phyloP scores from a whole-genome alignment of 1,140 invertebrate genomes.

The Calephelis virginiensis region DNA sequence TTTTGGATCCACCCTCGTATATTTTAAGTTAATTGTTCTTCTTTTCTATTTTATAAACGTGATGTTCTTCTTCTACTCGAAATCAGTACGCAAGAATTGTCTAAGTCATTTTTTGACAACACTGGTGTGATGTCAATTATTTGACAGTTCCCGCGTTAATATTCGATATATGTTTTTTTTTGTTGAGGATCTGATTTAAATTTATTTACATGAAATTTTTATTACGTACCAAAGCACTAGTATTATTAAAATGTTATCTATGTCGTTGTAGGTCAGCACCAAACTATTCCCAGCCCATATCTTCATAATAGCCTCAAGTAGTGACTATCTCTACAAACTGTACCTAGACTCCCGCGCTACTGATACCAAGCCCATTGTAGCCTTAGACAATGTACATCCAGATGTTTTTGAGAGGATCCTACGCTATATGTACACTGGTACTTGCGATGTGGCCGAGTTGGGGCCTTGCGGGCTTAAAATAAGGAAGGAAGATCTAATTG shows the following conservation, averaged over 20 bases:
- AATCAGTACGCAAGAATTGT: too few species aligned
- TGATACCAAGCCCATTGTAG: constrained; percentile 52
- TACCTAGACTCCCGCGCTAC: constrained; percentile 48
- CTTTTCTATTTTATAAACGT: too few species aligned
- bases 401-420: constrained; percentile 83
- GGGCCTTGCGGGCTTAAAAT: constrained; percentile 73
- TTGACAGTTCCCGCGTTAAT: too few species aligned
- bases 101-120: too few species aligned
- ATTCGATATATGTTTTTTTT: too few species aligned
- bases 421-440: constrained; percentile 83
- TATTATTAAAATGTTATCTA: constrained; percentile 10
- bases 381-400: constrained; percentile 77
- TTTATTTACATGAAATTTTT: too few species aligned
- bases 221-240: too few species aligned
- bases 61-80: too few species aligned
- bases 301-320: constrained; percentile 84
- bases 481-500: constrained; percentile 56
- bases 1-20: too few species aligned
- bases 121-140: too few species aligned
- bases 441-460: constrained; percentile 80
- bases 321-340: constrained; percentile 69
- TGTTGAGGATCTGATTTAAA: too few species aligned
- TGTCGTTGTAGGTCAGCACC: constrained; percentile 68
- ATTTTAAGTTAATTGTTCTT: too few species aligned
- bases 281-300: constrained; percentile 82